Evolutionary conservation across 2,113 vertebrate genomes (phyloP).

Genomic region (Labeo rohita): DNA sequence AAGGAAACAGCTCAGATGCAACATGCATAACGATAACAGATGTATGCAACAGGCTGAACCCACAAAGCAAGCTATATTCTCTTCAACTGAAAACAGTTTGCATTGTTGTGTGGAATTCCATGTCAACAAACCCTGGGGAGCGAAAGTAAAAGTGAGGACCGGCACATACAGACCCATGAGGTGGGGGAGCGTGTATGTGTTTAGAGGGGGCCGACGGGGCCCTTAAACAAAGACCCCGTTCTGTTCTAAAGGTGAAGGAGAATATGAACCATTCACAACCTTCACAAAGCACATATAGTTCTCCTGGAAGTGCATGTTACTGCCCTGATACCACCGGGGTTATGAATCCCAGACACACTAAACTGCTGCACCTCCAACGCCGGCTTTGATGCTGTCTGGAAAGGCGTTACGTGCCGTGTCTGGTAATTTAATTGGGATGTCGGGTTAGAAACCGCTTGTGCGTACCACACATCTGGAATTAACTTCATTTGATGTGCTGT

Average conservation of each 20-base stretch:
- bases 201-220: conserved; percentile 25
- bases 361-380: conserved; percentile 1
- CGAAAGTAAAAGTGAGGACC: conserved; percentile 44
- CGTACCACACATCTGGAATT: neutral
- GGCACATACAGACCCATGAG: neutral
- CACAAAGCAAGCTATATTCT: neutral
- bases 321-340: neutral
- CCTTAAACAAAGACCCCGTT: conserved; percentile 69
- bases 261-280: conserved; percentile 40
- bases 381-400: conserved; percentile 5
- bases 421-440: neutral
- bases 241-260: conserved; percentile 51
- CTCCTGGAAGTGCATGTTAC: neutral
- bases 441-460: neutral
- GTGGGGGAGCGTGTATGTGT: conserved; percentile 11
- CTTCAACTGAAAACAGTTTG: conserved; percentile 53
- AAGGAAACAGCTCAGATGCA: neutral
- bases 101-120: conserved; percentile 69
- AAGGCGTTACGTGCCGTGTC: neutral
- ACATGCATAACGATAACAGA: neutral
- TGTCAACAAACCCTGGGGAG: conserved; percentile 62
- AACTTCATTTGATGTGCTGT: neutral
- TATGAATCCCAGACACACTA: conserved; percentile 8
- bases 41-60: neutral
- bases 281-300: conserved; percentile 12